These are phyloP conservation scores for Micrastur ruficollis DNA, from an alignment of 2,797 vertebrate species.

Conservation along the genomic window DNA sequence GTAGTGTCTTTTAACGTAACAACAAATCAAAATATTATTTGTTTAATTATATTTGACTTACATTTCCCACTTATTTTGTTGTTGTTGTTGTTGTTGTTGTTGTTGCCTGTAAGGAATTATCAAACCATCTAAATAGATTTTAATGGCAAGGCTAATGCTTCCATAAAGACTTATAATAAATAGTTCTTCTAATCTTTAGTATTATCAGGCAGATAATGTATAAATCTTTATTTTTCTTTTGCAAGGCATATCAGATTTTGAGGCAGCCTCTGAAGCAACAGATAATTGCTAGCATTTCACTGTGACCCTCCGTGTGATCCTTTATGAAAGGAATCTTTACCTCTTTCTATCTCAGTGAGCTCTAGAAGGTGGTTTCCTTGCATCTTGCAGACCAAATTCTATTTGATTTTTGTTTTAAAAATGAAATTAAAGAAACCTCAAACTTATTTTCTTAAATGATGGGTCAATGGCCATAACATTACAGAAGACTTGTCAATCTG, in stretches of 20 bases:
- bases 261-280: background rate
- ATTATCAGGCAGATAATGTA: background rate
- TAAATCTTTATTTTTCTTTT: background rate
- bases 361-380: background rate
- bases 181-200: background rate
- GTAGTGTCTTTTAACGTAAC: constrained; percentile 33
- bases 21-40: constrained; percentile 28
- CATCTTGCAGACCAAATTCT: background rate
- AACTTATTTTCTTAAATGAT: background rate
- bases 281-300: background rate
- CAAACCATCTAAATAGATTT: background rate
- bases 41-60: constrained; percentile 56
- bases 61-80: background rate
- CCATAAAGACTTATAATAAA: background rate
- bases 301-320: background rate
- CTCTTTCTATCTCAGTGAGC: background rate
- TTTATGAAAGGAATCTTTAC: background rate
- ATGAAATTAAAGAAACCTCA: background rate
- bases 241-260: background rate
- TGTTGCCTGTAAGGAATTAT: background rate
- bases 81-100: background rate
- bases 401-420: background rate
- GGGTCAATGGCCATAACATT: background rate
- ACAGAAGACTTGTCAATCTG: background rate
- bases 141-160: background rate